A percentile compares a stretch with the other conserved stretches of the same genome.
Conservation (phyloP, 2,797 vertebrate genomes). For the Cetoscarus ocellatus region DNA sequence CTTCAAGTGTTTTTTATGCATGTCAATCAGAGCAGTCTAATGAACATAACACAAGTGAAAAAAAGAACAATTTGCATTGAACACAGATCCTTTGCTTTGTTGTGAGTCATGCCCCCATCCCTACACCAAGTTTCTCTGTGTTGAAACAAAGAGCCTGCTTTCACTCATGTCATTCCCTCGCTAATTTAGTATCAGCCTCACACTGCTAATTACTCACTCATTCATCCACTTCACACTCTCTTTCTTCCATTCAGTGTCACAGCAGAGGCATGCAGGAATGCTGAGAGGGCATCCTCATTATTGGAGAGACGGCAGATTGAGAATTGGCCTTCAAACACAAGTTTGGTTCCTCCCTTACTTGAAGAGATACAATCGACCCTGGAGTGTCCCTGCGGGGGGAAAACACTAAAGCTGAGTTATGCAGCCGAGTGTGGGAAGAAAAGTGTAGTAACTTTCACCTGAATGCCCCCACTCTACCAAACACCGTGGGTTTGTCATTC, state of each 20-base stretch:
- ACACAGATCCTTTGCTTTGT: slow-evolving; percentile 35
- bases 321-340: slow-evolving; percentile 67
- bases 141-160: slow-evolving; percentile 53
- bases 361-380: slow-evolving; percentile 69
- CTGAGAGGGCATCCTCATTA: slow-evolving; percentile 71
- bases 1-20: background rate
- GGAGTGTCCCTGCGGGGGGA: slow-evolving; percentile 69
- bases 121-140: slow-evolving; percentile 53
- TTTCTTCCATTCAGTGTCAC: slow-evolving; percentile 50
- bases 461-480: slow-evolving; percentile 79
- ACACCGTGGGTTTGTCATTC: slow-evolving; percentile 80
- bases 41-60: slow-evolving; percentile 1
- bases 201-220: slow-evolving; percentile 75
- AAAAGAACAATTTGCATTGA: slow-evolving; percentile 16
- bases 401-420: slow-evolving; percentile 73
- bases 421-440: slow-evolving; percentile 80
- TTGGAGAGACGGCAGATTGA: slow-evolving; percentile 57
- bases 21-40: background rate
- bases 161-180: slow-evolving; percentile 71
- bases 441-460: slow-evolving; percentile 83
- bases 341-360: slow-evolving; percentile 61
- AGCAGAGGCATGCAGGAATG: slow-evolving; percentile 60
- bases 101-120: slow-evolving; percentile 52
- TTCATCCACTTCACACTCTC: slow-evolving; percentile 72
- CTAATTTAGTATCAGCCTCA: slow-evolving; percentile 66